Evolutionary conservation across 2,113 vertebrate species (phyloP).

Genomic region (Steatornis caripensis): DNA sequence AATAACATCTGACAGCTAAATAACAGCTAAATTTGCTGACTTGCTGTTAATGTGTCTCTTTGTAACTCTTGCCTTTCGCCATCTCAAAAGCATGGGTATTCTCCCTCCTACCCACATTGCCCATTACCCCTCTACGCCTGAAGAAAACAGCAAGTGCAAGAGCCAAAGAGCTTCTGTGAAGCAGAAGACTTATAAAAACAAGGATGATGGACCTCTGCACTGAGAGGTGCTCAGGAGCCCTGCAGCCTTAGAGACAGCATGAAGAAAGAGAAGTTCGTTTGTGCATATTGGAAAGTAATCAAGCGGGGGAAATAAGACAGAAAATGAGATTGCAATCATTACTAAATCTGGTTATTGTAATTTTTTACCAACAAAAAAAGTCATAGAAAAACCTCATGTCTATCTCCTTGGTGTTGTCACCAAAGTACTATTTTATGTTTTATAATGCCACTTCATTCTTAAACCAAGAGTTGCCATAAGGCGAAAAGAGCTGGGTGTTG

Average conservation of each 20-base stretch:
- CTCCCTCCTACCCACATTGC: neutral
- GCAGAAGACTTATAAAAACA: neutral
- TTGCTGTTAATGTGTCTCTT: neutral
- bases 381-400: neutral
- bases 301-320: neutral
- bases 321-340: neutral
- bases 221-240: neutral
- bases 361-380: neutral
- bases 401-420: neutral
- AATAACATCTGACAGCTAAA: neutral
- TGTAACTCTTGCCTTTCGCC: neutral
- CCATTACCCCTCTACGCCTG: neutral
- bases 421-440: neutral
- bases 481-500: neutral
- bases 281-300: neutral
- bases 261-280: neutral
- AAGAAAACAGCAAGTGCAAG: neutral
- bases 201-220: neutral
- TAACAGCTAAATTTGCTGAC: neutral
- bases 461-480: neutral
- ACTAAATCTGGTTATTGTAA: neutral
- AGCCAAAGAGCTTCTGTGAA: neutral
- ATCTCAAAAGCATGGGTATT: neutral
- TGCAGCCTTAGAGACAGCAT: neutral
- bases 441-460: neutral